Percentiles rank a stretch among this genome's conserved stretches.
phyloP scores from a whole-genome alignment of 92 coral and sea anemone species.

The Bergia sp. region DNA sequence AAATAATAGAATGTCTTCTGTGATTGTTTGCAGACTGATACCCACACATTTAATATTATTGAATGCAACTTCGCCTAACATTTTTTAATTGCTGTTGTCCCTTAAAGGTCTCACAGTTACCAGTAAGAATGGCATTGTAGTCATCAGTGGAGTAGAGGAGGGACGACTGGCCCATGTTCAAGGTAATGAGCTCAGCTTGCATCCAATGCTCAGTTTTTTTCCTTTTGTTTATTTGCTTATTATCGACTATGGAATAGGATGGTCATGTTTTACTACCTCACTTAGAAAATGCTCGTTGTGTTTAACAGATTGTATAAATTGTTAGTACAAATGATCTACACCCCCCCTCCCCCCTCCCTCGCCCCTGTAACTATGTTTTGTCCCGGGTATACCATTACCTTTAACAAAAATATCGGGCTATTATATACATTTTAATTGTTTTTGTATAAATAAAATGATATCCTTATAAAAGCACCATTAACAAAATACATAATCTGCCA shows the following conservation, averaged over 20 bases:
- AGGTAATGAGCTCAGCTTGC: slow-evolving; percentile 53
- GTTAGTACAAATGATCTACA: too few species aligned
- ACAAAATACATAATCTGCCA: too few species aligned
- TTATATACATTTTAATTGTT: too few species aligned
- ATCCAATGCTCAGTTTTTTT: neutral
- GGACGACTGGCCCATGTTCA: slow-evolving; percentile 91
- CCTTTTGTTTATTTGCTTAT: neutral
- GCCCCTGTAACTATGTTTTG: too few species aligned
- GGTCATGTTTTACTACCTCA: neutral
- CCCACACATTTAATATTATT: neutral
- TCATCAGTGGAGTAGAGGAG: slow-evolving; percentile 82
- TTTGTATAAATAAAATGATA: too few species aligned
- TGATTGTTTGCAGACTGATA: too few species aligned
- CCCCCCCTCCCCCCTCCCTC: too few species aligned
- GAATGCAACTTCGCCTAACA: neutral
- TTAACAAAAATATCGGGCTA: too few species aligned
- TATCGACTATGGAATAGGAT: neutral
- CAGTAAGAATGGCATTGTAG: slow-evolving; percentile 66
- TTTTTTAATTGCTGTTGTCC: neutral
- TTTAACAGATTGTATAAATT: too few species aligned
- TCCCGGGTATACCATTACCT: too few species aligned
- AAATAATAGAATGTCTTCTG: too few species aligned
- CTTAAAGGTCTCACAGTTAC: slow-evolving; percentile 71
- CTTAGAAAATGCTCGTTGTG: neutral
- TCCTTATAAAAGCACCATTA: too few species aligned